These are phyloP conservation scores for Boulengeromyrus knoepffleri DNA, from an alignment of 2,113 vertebrate genomes.

Conservation along the genomic window DNA sequence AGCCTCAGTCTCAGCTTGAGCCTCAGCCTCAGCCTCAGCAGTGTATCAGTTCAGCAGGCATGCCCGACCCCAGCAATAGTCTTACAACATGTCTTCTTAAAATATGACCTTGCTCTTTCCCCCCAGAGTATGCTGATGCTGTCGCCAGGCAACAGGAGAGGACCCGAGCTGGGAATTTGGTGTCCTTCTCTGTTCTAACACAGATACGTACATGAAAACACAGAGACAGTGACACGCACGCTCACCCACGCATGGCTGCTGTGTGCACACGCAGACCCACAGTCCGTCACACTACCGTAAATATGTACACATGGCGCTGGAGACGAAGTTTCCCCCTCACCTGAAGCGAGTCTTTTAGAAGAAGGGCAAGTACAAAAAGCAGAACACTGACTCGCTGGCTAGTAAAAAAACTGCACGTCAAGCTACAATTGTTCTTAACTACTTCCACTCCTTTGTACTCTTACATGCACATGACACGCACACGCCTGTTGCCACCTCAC, in stretches of 20 bases:
- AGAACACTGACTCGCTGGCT: too few relatives aligned
- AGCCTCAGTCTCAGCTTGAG: not conserved
- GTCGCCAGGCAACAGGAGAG: not conserved
- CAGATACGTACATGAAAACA: not conserved
- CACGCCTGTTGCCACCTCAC: not conserved
- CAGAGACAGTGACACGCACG: not conserved
- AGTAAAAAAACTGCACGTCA: too few relatives aligned
- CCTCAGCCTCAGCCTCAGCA: not conserved
- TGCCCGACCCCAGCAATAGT: constrained; percentile 32
- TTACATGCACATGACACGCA: not conserved
- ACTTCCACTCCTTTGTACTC: too few relatives aligned
- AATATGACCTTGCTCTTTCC: constrained; percentile 26
- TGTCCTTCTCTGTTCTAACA: not conserved
- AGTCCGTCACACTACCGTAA: not conserved
- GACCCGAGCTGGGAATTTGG: not conserved
- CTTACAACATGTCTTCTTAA: constrained; percentile 4
- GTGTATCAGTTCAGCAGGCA: constrained; percentile 4
- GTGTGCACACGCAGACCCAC: not conserved
- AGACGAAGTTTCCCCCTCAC: too few relatives aligned
- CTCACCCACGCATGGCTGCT: not conserved
- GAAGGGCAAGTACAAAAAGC: too few relatives aligned
- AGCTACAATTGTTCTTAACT: too few relatives aligned
- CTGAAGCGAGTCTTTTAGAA: too few relatives aligned
- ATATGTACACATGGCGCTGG: not conserved
- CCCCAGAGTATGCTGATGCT: not conserved